These are phyloP conservation scores for Poecilia velifera DNA, from an alignment of 2,797 vertebrate species.

Conservation along the genomic window DNA sequence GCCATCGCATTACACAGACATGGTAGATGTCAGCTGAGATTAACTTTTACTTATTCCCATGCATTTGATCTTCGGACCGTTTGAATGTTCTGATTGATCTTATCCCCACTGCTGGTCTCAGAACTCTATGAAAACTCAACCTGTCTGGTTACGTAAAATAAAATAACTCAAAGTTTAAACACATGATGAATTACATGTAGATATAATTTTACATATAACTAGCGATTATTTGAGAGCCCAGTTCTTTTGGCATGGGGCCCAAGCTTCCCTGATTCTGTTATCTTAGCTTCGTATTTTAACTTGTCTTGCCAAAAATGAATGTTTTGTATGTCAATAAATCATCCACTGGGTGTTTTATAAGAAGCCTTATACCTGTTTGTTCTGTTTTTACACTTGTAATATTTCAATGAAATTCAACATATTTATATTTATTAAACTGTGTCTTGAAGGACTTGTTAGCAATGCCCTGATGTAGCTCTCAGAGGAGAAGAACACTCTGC, in stretches of 20 bases:
- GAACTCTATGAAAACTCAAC: not conserved
- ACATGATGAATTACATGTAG: not conserved
- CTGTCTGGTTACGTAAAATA: conserved; percentile 7
- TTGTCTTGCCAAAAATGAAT: not conserved
- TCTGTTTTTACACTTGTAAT: not conserved
- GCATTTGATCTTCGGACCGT: not conserved
- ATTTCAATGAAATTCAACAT: not conserved
- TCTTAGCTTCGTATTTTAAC: not conserved
- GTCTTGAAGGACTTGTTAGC: not conserved
- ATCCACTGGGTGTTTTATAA: not conserved
- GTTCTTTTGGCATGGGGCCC: not conserved
- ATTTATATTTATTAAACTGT: not conserved
- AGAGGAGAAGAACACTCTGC: not conserved
- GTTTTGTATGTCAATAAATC: not conserved
- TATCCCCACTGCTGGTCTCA: conserved; percentile 1
- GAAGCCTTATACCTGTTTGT: not conserved
- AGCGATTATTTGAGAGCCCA: not conserved
- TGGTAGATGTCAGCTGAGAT: not conserved
- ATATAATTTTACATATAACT: not conserved
- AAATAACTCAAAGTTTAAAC: conserved; percentile 6
- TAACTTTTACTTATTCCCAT: not conserved
- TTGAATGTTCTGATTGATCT: not conserved
- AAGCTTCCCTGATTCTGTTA: not conserved
- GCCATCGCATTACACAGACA: not conserved
- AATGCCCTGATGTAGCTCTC: not conserved